These are phyloP conservation scores for Pseudomyrmex concolor DNA, from an alignment of 1,140 invertebrate genomes.

Conservation along the genomic window DNA sequence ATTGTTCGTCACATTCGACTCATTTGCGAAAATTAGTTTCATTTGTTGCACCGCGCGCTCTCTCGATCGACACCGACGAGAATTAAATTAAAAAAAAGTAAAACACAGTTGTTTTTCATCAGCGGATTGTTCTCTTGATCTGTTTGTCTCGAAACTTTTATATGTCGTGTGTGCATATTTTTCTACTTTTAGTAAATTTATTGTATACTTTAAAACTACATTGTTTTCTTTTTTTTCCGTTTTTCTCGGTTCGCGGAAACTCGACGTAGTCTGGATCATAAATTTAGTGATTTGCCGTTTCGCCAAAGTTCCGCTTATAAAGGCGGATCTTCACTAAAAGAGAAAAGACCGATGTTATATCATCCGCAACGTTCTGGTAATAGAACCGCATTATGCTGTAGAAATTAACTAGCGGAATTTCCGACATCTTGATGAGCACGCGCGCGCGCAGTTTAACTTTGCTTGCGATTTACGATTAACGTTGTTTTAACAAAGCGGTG, in stretches of 20 bases:
- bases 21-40: conserved; percentile 34
- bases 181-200: no score
- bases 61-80: background rate
- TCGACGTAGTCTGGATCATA: no score
- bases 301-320: no score
- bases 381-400: background rate
- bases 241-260: no score
- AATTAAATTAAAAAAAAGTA: background rate
- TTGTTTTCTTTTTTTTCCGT: no score
- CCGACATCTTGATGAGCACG: background rate
- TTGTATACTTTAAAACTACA: no score
- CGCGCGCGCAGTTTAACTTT: conserved; percentile 4
- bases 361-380: background rate
- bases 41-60: background rate
- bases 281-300: no score
- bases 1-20: conserved; percentile 38
- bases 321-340: no score
- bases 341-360: background rate
- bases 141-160: no score
- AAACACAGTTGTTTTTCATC: conserved; percentile 6
- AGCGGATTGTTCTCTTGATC: no score
- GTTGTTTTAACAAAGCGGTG: conserved; percentile 9
- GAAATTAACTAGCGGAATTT: conserved; percentile 31
- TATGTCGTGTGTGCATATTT: no score
- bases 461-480: conserved; percentile 28